Conservation (phyloP, 1,140 invertebrate species). For the Maniola jurtina region DNA sequence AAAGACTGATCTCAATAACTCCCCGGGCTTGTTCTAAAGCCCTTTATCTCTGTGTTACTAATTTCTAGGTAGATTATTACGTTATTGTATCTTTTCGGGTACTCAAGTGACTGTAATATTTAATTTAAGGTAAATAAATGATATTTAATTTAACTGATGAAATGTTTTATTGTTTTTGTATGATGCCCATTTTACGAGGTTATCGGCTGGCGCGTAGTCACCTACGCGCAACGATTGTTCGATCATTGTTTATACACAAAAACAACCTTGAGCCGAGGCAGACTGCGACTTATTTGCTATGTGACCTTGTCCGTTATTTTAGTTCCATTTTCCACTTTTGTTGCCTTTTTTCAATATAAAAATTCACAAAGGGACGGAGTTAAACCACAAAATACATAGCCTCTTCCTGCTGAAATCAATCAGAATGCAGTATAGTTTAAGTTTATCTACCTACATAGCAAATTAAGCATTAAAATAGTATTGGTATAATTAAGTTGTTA, state of each 20-base stretch:
- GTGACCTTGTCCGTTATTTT: slow-evolving; percentile 26
- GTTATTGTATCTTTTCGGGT: slow-evolving; percentile 57
- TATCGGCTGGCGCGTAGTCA: slow-evolving; percentile 28
- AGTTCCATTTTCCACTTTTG: slow-evolving; percentile 10
- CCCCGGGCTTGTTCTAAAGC: slow-evolving; percentile 73
- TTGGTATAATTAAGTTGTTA: too few species aligned
- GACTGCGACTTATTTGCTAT: slow-evolving; percentile 24
- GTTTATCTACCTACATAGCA: too few species aligned
- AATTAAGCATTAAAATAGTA: too few species aligned
- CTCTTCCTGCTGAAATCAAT: too few species aligned
- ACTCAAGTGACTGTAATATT: slow-evolving; percentile 64
- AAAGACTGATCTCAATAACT: slow-evolving; percentile 65
- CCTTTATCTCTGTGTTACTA: slow-evolving; percentile 74
- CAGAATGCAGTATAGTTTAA: too few species aligned
- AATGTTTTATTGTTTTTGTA: slow-evolving; percentile 49
- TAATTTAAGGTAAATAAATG: slow-evolving; percentile 69
- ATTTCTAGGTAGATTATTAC: slow-evolving; percentile 68
- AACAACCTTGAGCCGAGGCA: slow-evolving; percentile 59
- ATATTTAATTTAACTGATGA: slow-evolving; percentile 34
- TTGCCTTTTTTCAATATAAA: not conserved
- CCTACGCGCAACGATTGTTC: slow-evolving; percentile 25
- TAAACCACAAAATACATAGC: too few species aligned
- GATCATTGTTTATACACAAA: slow-evolving; percentile 73
- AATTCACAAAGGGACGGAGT: too few species aligned
- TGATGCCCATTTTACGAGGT: slow-evolving; percentile 36